These are phyloP conservation scores for Melanotaenia maccullochi DNA, from an alignment of 2,797 vertebrate species.

Conservation along the genomic window DNA sequence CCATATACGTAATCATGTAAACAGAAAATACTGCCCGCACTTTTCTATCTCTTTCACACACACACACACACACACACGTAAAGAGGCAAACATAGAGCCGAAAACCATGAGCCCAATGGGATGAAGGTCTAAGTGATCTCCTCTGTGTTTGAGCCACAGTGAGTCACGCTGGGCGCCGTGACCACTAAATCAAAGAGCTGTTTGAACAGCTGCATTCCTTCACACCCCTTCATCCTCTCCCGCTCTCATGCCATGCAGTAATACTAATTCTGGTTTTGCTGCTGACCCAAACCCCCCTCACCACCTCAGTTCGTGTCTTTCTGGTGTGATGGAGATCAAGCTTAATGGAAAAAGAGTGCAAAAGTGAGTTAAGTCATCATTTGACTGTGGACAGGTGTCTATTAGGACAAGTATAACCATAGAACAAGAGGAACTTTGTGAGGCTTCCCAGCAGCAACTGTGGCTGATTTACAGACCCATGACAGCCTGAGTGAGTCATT, in stretches of 20 bases:
- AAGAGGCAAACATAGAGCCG: constrained; percentile 12
- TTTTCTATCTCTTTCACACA: neutral
- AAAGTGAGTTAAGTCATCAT: constrained; percentile 52
- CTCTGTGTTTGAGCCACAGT: constrained; percentile 62
- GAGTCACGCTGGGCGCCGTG: constrained; percentile 66
- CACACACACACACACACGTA: constrained; percentile 1
- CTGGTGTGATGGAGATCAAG: constrained; percentile 47
- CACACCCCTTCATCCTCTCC: constrained; percentile 69
- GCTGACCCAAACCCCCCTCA: constrained; percentile 2
- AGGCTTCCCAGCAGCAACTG: constrained; percentile 45
- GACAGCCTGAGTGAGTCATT: constrained; percentile 54
- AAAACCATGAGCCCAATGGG: constrained; percentile 49
- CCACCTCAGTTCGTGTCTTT: neutral
- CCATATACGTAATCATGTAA: neutral
- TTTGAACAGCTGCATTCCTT: constrained; percentile 82
- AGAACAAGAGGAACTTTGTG: constrained; percentile 37
- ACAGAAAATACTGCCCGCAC: neutral
- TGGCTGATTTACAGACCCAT: constrained; percentile 50
- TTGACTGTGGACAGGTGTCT: constrained; percentile 56
- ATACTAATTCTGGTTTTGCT: constrained; percentile 44
- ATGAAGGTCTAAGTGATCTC: constrained; percentile 64
- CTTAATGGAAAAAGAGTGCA: constrained; percentile 60
- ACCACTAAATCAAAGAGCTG: constrained; percentile 78
- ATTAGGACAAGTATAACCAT: constrained; percentile 18
- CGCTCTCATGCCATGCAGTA: constrained; percentile 37